Base-by-base conservation (phyloP, 1,140 invertebrate species). In the Leguminivora glycinivorella region DNA sequence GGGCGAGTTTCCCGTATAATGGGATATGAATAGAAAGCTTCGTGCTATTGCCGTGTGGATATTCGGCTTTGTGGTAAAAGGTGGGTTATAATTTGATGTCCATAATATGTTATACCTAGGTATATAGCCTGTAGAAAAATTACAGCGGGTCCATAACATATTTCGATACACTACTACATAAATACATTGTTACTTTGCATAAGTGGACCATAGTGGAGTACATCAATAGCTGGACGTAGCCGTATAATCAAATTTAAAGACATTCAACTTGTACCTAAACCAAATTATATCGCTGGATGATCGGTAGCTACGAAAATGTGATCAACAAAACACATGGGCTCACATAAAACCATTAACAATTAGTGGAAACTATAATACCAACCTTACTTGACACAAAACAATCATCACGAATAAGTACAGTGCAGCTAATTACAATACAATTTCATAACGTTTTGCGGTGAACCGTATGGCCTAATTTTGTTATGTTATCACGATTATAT, bases 1-100 rank as follows among this genome's bases (percentile, higher is more conserved):
- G 86, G 85, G 84, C 77, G 77, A 83, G 84, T 84, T 84, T 84
- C 82, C 83, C 77, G 79, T 82, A 78, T 85, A 85, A 88, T 88
- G 72, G 82, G 81, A 75, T 83, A 89, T 84, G 81, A 88, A 90
- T 83, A 81, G 78, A 87, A 86, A 87, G 76, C 78, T 75, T 77
- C 58, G 25, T 29, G 56, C 56, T 9, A 34, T 60, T 63, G 26
- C 58, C 58, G 22, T 29, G 58, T 63, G n/a, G 58, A 63, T 63
- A 63, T 31, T 63, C 22, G n/a, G 58, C 58, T 63, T 63, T 63
- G 58, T 29, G 58, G 58, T 63, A 63, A 34, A 63, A 63, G 26
- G 25, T 63, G 47, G 17, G 47, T n/a, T 52, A 22, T 52, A 52
- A 52, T 43, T 43, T 43, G 40, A 43, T 43, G 40, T 43, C 17